These are phyloP conservation scores for Pithys albifrons DNA, from an alignment of 2,113 vertebrate species.

Conservation along the genomic window DNA sequence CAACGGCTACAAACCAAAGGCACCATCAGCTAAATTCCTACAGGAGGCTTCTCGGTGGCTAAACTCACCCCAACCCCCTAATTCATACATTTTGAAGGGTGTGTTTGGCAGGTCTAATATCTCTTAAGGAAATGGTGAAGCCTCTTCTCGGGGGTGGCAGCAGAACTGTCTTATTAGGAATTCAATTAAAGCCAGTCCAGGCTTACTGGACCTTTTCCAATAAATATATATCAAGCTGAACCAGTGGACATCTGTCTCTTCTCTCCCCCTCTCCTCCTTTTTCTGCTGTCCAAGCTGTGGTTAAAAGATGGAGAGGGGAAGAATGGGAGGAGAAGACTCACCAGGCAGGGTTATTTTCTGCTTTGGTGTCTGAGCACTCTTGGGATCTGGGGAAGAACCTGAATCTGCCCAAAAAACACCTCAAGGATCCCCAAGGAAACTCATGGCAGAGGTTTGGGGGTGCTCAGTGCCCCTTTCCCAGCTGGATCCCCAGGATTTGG, in stretches of 20 bases:
- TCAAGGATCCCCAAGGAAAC: not conserved
- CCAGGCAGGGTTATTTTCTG: fast-evolving
- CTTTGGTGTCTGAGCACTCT: not conserved
- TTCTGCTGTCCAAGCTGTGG: not conserved
- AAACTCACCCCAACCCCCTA: not conserved
- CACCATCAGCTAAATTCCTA: not conserved
- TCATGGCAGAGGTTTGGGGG: not conserved
- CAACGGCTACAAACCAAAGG: not conserved
- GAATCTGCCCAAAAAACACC: not conserved
- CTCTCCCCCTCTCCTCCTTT: not conserved
- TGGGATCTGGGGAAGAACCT: fast-evolving
- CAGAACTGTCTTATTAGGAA: conserved; percentile 13
- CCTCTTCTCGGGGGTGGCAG: not conserved
- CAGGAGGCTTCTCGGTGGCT: not conserved
- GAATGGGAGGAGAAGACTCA: not conserved
- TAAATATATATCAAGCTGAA: not conserved
- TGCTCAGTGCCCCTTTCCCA: not conserved
- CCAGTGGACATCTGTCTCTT: not conserved
- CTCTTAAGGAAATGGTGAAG: conserved; percentile 10
- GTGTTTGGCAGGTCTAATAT: not conserved
- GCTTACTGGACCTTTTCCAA: not conserved
- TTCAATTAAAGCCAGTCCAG: not conserved
- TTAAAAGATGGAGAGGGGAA: not conserved
- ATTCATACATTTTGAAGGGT: not conserved
- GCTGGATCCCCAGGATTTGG: fast-evolving